Conservation (phyloP, 1,140 invertebrate genomes). For the Ephestia elutella region DNA sequence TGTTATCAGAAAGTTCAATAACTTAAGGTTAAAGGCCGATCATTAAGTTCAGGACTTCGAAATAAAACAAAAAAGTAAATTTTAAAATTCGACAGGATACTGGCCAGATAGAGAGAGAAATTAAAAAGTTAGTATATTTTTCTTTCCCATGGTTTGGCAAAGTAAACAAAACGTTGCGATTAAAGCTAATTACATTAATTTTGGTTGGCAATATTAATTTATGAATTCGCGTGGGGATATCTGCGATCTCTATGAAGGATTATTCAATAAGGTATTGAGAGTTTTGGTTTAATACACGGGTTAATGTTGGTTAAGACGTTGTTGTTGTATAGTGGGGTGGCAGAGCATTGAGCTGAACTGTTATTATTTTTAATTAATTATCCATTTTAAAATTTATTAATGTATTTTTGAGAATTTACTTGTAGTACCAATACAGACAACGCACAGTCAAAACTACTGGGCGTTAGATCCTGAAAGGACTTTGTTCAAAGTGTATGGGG, state of each 20-base stretch:
- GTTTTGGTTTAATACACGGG: neutral
- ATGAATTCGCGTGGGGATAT: neutral
- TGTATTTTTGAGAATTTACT: neutral
- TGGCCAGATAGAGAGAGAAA: neutral
- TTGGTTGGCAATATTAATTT: slow-evolving; percentile 2
- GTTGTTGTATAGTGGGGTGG: neutral
- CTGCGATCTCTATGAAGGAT: slow-evolving; percentile 1
- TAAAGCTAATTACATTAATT: neutral
- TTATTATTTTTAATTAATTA: neutral
- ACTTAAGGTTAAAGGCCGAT: neutral
- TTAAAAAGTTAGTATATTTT: neutral
- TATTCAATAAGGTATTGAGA: slow-evolving; percentile 1
- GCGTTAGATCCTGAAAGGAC: too few relatives aligned
- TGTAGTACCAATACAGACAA: too few relatives aligned
- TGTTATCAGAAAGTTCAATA: slow-evolving; percentile 1
- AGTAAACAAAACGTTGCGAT: neutral
- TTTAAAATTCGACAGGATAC: neutral
- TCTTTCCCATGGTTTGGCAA: neutral
- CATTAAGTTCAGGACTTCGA: neutral
- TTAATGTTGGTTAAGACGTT: slow-evolving; percentile 2
- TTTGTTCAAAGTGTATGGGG: too few relatives aligned
- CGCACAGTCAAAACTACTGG: too few relatives aligned
- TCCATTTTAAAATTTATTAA: neutral
- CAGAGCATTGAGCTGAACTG: neutral
- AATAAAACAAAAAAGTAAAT: neutral